Evolutionary conservation across 2,888 invertebrate species (phyloP).

Genomic region (Coelopa pilipes): DNA sequence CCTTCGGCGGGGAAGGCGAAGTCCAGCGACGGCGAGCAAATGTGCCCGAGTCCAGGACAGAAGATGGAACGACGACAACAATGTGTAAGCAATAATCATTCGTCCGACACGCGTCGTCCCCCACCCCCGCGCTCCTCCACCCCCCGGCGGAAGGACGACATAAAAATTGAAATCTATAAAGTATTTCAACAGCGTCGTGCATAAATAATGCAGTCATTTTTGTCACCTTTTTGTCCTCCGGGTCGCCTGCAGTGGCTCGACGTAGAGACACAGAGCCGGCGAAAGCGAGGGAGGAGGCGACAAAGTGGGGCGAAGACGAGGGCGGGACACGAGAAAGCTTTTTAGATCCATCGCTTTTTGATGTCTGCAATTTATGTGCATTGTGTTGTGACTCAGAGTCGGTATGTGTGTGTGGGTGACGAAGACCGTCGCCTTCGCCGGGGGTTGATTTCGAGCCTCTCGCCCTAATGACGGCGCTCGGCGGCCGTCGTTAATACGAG

Average conservation of each 20-base stretch:
- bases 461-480: neutral
- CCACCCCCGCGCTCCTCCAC: neutral
- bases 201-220: constrained; percentile 1
- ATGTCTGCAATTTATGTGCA: neutral
- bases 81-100: constrained; percentile 9
- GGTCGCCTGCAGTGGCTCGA: neutral
- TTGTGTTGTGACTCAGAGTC: neutral
- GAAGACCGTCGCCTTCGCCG: neutral
- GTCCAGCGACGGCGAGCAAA: no score
- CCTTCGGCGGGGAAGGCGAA: no score
- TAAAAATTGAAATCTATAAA: constrained; percentile 3
- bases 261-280: neutral
- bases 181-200: constrained; percentile 11
- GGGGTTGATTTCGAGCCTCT: neutral
- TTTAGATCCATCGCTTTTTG: constrained; percentile 6
- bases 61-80: no score
- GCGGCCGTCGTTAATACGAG: neutral
- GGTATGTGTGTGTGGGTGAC: neutral
- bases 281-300: no score
- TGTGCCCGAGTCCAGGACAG: no score
- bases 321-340: constrained; percentile 18
- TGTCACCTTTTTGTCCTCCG: no score
- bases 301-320: no score
- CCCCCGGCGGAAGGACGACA: neutral
- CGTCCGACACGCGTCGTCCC: neutral